phyloP scores from a whole-genome alignment of 2,113 vertebrate genomes.

The Oryzias woworae region DNA sequence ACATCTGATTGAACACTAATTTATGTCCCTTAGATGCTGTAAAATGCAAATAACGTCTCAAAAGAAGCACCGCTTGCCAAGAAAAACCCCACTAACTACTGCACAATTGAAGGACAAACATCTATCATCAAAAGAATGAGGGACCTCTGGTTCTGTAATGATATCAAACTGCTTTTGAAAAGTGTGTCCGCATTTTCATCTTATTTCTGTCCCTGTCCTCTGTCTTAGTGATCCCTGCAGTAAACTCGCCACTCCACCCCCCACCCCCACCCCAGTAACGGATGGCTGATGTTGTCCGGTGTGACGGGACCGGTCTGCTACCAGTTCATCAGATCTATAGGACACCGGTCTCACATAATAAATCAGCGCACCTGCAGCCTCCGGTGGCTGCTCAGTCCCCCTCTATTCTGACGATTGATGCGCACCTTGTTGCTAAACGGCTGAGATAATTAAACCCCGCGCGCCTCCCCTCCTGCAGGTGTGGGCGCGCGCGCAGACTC shows the following conservation, averaged over 20 bases:
- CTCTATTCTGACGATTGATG: constrained; percentile 49
- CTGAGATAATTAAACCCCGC: constrained; percentile 54
- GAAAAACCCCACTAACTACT: too few relatives aligned
- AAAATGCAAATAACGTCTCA: background rate
- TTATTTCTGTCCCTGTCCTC: background rate
- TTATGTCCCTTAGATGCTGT: too few relatives aligned
- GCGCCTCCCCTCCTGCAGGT: constrained; percentile 7
- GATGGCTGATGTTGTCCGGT: constrained; percentile 45
- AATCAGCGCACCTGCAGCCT: constrained; percentile 45
- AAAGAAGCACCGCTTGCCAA: background rate
- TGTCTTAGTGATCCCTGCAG: constrained; percentile 3
- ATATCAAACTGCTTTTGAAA: background rate
- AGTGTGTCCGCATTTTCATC: background rate
- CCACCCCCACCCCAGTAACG: constrained; percentile 28
- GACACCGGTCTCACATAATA: constrained; percentile 30
- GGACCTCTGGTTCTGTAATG: too few relatives aligned
- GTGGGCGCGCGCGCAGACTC: constrained; percentile 22
- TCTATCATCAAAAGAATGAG: too few relatives aligned
- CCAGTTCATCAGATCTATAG: constrained; percentile 57
- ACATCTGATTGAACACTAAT: too few relatives aligned
- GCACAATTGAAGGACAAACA: too few relatives aligned
- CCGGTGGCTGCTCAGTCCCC: background rate
- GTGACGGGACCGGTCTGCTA: constrained; percentile 49
- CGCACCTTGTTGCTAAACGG: constrained; percentile 54
- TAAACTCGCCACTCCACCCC: constrained; percentile 8